Evolutionary conservation across 2,888 invertebrate genomes (phyloP).

Genomic region (Oxyteleia sp.): DNA sequence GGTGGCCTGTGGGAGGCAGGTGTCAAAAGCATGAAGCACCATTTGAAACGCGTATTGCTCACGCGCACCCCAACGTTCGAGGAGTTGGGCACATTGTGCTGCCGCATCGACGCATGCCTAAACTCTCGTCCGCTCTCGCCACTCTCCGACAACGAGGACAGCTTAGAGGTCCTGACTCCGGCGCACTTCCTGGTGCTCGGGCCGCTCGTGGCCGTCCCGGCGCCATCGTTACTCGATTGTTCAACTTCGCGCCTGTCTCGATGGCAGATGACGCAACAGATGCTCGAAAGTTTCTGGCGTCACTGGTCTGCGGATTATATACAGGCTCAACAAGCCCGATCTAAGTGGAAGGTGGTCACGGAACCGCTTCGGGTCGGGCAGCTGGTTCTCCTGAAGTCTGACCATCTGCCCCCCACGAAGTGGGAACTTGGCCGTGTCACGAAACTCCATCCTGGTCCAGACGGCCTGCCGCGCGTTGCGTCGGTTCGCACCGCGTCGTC

Average conservation of each 20-base stretch:
- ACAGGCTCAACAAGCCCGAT: slow-evolving; percentile 30
- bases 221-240: not conserved
- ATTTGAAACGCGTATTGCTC: not conserved
- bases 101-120: not conserved
- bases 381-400: slow-evolving; percentile 66
- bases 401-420: slow-evolving; percentile 40
- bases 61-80: not conserved
- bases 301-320: slow-evolving; percentile 43
- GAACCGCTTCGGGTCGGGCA: slow-evolving; percentile 28
- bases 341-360: slow-evolving; percentile 17
- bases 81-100: not conserved
- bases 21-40: not conserved
- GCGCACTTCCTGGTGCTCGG: not conserved
- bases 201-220: not conserved
- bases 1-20: not conserved
- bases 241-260: not conserved
- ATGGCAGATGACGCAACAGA: not conserved
- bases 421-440: slow-evolving; percentile 70
- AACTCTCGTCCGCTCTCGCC: too few relatives aligned
- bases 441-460: slow-evolving; percentile 66
- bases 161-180: too few relatives aligned
- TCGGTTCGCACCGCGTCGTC: too few relatives aligned
- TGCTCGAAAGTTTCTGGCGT: slow-evolving; percentile 26
- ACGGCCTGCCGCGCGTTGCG: too few relatives aligned
- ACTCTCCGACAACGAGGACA: not conserved